These are phyloP conservation scores for Lordiphosa fenestrarum DNA, from an alignment of 2,888 invertebrate genomes.

Conservation along the genomic window DNA sequence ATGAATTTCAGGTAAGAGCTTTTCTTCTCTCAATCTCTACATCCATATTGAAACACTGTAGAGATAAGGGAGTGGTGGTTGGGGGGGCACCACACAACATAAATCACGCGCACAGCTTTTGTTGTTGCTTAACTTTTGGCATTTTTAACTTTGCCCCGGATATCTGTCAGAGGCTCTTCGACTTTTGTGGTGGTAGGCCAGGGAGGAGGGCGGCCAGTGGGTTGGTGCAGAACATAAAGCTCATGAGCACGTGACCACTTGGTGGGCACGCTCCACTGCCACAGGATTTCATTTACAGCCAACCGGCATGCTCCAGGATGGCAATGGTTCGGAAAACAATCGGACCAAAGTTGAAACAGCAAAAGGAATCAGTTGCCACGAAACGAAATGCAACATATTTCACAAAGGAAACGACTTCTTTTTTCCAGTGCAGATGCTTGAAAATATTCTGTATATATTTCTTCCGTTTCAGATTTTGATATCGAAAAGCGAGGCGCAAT, in stretches of 20 bases:
- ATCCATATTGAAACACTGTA: slow-evolving; percentile 14
- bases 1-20: slow-evolving; percentile 63
- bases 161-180: slow-evolving; percentile 49
- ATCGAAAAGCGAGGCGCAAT: no score
- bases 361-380: slow-evolving; percentile 26
- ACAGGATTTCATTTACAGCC: slow-evolving; percentile 45
- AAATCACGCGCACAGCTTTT: slow-evolving; percentile 51
- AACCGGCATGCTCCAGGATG: slow-evolving; percentile 27
- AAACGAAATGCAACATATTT: slow-evolving; percentile 9
- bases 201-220: not conserved
- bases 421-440: no score
- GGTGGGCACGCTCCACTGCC: slow-evolving; percentile 52
- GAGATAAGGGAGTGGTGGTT: slow-evolving; percentile 20
- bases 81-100: slow-evolving; percentile 36
- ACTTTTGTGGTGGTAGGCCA: not conserved
- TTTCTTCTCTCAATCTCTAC: not conserved
- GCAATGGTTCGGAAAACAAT: slow-evolving; percentile 35
- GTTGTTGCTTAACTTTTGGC: slow-evolving; percentile 38
- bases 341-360: slow-evolving; percentile 18
- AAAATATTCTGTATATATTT: no score
- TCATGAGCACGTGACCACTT: slow-evolving; percentile 58
- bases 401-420: no score
- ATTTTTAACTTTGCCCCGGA: slow-evolving; percentile 55
- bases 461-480: no score
- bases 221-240: slow-evolving; percentile 4